phyloP scores from a whole-genome alignment of 2,797 vertebrate species.

The Microcaecilia unicolor region DNA sequence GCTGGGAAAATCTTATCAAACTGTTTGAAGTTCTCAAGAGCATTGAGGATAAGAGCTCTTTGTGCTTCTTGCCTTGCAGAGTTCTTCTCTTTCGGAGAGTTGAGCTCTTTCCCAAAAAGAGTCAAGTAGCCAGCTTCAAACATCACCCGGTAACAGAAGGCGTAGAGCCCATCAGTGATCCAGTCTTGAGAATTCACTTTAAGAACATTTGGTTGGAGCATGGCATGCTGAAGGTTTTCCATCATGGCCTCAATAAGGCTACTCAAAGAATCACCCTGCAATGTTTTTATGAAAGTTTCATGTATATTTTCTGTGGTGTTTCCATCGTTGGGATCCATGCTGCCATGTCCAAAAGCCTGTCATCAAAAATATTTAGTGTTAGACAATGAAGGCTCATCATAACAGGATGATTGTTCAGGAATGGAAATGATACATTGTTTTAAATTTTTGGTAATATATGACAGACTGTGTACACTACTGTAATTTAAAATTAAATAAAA shows the following conservation, averaged over 20 bases:
- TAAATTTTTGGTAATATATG: no score
- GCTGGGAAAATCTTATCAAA: conserved; percentile 94
- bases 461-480: no score
- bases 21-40: conserved; percentile 82
- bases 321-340: conserved; percentile 82
- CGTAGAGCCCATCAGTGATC: conserved; percentile 82
- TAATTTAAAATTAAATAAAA: conserved; percentile 7
- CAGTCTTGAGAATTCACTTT: conserved; percentile 49
- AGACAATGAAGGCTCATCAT: background rate
- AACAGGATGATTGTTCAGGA: no score
- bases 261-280: conserved; percentile 82
- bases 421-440: no score
- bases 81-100: conserved; percentile 50
- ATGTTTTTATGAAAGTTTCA: conserved; percentile 80
- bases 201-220: conserved; percentile 57
- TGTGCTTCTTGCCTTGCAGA: conserved; percentile 61
- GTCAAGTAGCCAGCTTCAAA: conserved; percentile 92
- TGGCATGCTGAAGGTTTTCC: conserved; percentile 78
- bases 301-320: conserved; percentile 89
- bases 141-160: conserved; percentile 92
- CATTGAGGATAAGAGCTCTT: conserved; percentile 68
- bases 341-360: conserved; percentile 88
- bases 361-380: conserved; percentile 8
- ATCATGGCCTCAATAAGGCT: conserved; percentile 80
- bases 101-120: conserved; percentile 80